Conservation (phyloP, 2,113 vertebrate species). For the Lepisosteus osseus region DNA sequence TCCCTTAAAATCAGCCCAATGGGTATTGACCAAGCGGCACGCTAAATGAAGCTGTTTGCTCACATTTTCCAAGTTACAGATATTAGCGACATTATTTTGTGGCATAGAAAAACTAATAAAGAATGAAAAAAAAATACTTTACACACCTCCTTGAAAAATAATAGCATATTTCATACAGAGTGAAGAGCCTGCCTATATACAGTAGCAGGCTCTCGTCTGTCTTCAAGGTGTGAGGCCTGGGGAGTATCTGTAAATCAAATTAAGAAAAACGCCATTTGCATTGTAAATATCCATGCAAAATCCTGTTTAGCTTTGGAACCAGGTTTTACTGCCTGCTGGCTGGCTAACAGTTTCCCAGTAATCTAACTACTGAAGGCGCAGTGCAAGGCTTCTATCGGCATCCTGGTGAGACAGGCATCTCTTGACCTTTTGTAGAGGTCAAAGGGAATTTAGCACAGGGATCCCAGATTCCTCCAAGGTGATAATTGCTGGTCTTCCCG, state of each 20-base stretch:
- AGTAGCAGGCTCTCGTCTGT: conserved; percentile 22
- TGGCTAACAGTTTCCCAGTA: conserved; percentile 1
- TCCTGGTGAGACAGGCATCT: conserved; percentile 52
- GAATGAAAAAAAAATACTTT: conserved; percentile 4
- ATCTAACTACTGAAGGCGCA: conserved; percentile 27
- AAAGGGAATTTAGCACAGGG: conserved; percentile 70
- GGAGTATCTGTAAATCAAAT: conserved; percentile 40
- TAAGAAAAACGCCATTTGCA: conserved; percentile 47
- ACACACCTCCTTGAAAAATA: conserved; percentile 1
- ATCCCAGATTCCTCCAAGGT: conserved; percentile 75
- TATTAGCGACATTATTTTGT: no score
- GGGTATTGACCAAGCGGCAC: no score
- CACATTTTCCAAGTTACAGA: no score
- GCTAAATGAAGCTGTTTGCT: no score
- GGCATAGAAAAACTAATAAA: no score
- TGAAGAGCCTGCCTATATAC: neutral
- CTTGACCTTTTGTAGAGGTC: conserved; percentile 67
- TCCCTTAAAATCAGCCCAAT: no score
- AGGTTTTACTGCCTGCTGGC: conserved; percentile 31
- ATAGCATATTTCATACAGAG: neutral
- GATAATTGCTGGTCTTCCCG: conserved; percentile 73
- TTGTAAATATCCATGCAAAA: conserved; percentile 55
- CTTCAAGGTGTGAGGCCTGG: conserved; percentile 26
- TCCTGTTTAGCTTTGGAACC: conserved; percentile 44
- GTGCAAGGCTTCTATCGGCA: conserved; percentile 3